Base-by-base conservation (phyloP, 2,113 vertebrate genomes). In the Oncorhynchus masou region DNA sequence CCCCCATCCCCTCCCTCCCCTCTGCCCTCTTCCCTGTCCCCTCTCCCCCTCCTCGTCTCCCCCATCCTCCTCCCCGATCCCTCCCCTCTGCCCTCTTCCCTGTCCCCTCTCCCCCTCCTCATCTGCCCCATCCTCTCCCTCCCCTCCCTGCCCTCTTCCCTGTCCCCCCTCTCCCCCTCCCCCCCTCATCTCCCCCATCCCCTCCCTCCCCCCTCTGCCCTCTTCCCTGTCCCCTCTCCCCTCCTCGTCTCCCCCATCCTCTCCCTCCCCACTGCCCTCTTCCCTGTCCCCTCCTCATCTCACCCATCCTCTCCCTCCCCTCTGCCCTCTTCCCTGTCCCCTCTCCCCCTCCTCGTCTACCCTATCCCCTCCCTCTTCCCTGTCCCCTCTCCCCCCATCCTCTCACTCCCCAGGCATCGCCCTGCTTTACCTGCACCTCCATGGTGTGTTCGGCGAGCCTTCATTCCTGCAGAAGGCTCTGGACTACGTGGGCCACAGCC, bases 381-480 rank as follows among this genome's bases (percentile, higher is more conserved):
- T 3, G 66, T 39, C 39, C 4, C 49, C 39, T 57, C 13, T 25
- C n/a, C 34, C 20, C 12, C 34, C n/a, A n/a, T n/a, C 34, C 51
- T 49, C 16, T 81, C 77, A 4, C 48, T 77, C 86, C 76, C 2
- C 88, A 99, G 98, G 97, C 72, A 96, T 99, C 7, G 95, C 97
- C 20, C 73, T 97, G 81, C 94, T 99, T 25, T 99, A 99, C 88
- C 88, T 98, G 76, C 97, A 98, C 75, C 94, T 99, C 34, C 87
- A 95, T 48, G 89, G 93, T 0, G 90, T 97, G 24, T 97, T 95
- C 12, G 93, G 91, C 22, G 96, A 99, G 68, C 76, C 92, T 1
- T 86, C 89, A 60, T 95, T 94, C 79, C 94, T 99, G 0, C 94
- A 96, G 74, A 93, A 81, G 83, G 96, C 98, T 1, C 92, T 95